Percentiles rank a stretch among this genome's conserved stretches.
Evolutionary conservation across 2,888 invertebrate genomes (phyloP).

Genomic region (Cyclophora albipunctata): DNA sequence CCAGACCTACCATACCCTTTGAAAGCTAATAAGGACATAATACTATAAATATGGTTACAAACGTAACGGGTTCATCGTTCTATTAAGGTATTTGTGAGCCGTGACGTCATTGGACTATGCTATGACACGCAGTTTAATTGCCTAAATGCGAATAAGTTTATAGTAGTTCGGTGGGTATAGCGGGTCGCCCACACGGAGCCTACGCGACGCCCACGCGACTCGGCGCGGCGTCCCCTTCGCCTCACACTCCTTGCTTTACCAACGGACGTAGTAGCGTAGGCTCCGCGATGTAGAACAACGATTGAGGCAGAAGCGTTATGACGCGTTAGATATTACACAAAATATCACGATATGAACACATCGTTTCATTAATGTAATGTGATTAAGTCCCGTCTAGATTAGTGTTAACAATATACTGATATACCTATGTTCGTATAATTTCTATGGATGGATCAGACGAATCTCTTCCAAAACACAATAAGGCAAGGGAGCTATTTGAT

Average conservation of each 20-base stretch:
- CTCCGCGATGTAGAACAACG: slow-evolving; percentile 15
- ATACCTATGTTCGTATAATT: too few relatives aligned
- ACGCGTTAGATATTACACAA: too few relatives aligned
- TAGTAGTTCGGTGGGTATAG: slow-evolving; percentile 18
- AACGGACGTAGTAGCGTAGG: slow-evolving; percentile 48
- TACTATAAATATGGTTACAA: neutral
- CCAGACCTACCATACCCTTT: too few relatives aligned
- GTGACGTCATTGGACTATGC: slow-evolving; percentile 35
- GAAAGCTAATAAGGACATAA: too few relatives aligned
- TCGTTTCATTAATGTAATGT: too few relatives aligned
- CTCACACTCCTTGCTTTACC: slow-evolving; percentile 29
- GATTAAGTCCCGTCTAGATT: too few relatives aligned
- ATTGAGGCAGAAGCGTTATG: too few relatives aligned
- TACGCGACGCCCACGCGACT: slow-evolving; percentile 30
- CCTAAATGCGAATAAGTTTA: slow-evolving; percentile 47
- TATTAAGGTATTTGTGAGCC: neutral
- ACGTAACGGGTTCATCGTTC: neutral
- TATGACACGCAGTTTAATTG: slow-evolving; percentile 46
- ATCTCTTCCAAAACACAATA: too few relatives aligned
- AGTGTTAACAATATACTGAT: too few relatives aligned
- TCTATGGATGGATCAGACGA: too few relatives aligned
- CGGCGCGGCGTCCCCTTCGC: slow-evolving; percentile 24
- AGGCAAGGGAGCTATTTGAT: too few relatives aligned
- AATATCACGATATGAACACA: too few relatives aligned
- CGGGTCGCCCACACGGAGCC: slow-evolving; percentile 47